Evolutionary conservation across 2,888 invertebrate species (phyloP).

Genomic region (Caenorhabditis zanzibari): DNA sequence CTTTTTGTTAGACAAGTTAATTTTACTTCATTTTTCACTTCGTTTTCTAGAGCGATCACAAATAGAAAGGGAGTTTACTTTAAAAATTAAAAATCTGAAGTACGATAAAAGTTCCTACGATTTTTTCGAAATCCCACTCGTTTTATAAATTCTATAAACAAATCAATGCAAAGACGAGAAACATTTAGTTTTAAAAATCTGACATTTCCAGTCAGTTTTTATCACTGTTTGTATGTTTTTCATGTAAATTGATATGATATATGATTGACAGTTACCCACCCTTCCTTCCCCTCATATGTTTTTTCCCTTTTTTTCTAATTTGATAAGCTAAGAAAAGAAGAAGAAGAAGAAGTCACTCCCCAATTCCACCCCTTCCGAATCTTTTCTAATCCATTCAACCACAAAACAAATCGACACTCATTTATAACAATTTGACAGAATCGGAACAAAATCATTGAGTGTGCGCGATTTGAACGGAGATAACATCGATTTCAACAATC

Average conservation of each 20-base stretch:
- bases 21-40: too few relatives aligned
- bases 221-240: not conserved
- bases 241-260: constrained; percentile 15
- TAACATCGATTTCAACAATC: constrained; percentile 72
- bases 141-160: not conserved
- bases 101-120: too few relatives aligned
- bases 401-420: constrained; percentile 33
- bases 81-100: not conserved
- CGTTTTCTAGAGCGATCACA: too few relatives aligned
- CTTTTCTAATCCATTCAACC: constrained; percentile 28
- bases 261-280: constrained; percentile 35
- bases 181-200: too few relatives aligned
- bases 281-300: not conserved
- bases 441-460: constrained; percentile 67
- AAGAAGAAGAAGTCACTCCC: constrained; percentile 18
- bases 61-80: too few relatives aligned
- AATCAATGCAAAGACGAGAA: not conserved
- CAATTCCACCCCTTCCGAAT: not conserved
- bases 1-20: too few relatives aligned
- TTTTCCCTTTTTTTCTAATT: constrained; percentile 29
- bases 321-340: constrained; percentile 24
- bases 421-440: constrained; percentile 59
- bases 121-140: not conserved
- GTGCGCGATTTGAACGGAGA: constrained; percentile 73
- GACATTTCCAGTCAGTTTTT: not conserved